Base-by-base conservation (phyloP, 2,113 vertebrate species). In the Toxotes jaculatrix region DNA sequence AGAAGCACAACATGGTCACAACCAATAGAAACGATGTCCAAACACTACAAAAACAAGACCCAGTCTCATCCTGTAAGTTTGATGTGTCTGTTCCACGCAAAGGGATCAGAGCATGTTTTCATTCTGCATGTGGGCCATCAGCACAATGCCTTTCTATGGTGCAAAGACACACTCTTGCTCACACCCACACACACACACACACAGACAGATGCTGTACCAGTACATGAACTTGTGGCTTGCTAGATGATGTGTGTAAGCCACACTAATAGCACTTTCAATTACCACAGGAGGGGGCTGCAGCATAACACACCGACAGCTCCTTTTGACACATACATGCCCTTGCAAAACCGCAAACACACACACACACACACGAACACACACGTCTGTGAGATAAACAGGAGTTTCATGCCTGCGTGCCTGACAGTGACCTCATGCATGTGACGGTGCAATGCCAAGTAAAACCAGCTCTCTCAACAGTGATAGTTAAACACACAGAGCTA, bases 211-310 rank as follows among this genome's bases (percentile, higher is more conserved):
- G 16, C 14, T 43, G 32, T 36, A 53, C 23, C 60, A 34, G 66
- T 17, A 7, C 65, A 16, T 43, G 21, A 65, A 68, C 66, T 60
- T 65, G 43, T 64, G 61, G 70, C 27, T 64, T 21, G 1, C 36
- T 53, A 13, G 47, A 61, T 38, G 49, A 64, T 63, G 67, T 73
- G 70, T 69, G 27, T 57, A 67, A 87, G 55, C 64, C 69, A 61
- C 68, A 38, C 36, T 16, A 23, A 51, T 2, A 65, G 66, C 43
- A 27, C 74, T 70, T 73, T 72, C 51, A 75, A 38, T 82, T 21
- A 85, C 90, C 92, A 91, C 87, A 71, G 75, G 92, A 90, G 92
- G 88, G 91, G n/a, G 91, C 91, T 91, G 79, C 79, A 88, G 84
- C 47, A 77, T 63, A 83, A 92, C 81, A 55, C 70, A 88, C 60